A percentile compares a stretch with the other conserved stretches of the same genome.
These are phyloP conservation scores for Urocyon cinereoargenteus DNA, from an alignment of 2,797 vertebrate genomes.

Conservation along the genomic window DNA sequence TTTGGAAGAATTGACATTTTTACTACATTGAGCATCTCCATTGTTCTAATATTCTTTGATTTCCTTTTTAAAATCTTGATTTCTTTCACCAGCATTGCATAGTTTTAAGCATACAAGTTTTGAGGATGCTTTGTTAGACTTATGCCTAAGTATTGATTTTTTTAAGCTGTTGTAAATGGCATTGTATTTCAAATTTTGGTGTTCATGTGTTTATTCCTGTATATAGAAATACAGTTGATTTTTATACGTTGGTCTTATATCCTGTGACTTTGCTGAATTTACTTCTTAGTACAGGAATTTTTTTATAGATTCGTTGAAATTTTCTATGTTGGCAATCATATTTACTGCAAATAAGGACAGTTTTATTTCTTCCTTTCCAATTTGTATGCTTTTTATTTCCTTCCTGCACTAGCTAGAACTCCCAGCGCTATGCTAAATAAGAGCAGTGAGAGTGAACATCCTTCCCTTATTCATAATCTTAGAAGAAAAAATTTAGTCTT, in stretches of 20 bases:
- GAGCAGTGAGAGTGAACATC: not conserved
- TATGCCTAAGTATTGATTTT: not conserved
- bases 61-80: not conserved
- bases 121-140: not conserved
- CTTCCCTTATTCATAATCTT: not conserved
- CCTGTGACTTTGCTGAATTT: not conserved
- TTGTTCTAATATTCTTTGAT: not conserved
- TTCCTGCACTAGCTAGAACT: not conserved
- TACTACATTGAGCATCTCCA: not conserved
- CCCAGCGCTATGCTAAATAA: not conserved
- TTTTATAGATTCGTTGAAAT: not conserved
- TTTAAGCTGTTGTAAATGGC: not conserved
- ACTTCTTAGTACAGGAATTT: not conserved
- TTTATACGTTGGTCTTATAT: not conserved
- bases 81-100: not conserved
- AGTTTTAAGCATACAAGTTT: not conserved
- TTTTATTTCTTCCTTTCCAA: not conserved
- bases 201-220: not conserved
- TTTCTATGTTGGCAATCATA: not conserved
- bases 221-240: not conserved
- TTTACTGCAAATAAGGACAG: not conserved
- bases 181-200: not conserved
- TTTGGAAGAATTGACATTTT: not conserved
- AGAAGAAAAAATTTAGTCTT: not conserved
- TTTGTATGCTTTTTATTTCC: not conserved